Evolutionary conservation across 2,113 vertebrate species (phyloP), one percentile per base, ranked within the genome.

Genomic region (Muntiacus reevesi): DNA sequence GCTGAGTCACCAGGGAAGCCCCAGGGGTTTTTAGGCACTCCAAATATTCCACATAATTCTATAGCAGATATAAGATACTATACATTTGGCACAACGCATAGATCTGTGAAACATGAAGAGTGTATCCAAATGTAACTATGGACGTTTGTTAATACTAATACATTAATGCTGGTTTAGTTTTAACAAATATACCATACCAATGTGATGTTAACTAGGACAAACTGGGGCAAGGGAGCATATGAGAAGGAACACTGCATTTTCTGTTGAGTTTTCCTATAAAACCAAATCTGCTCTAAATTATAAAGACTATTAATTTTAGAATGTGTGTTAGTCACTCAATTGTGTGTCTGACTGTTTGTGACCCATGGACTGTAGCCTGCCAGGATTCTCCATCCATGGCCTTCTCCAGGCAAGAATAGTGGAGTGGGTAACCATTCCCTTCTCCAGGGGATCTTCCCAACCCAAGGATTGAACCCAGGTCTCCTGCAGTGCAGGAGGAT

Each of bases 181-280:
- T 13, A 27, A 62, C 2, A 50, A 54, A 87, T 6, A 23, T 27
- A 14, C 11, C 27, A 33, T 57, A 47, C 12, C 8, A 28, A 27
- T 17, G 3, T 16, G 52, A n/a, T 10, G 14, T 87, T 90, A 52
- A 64, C 67, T 0, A 81, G 33, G 17, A 36, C 16, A 47, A 13
- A 76, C 2, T 94, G 2, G 8, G 15, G 2, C 17, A 62, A n/a
- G 27, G 1, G 8, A 50, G 0, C 25, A 43, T 17, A 33, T 12
- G 30, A 33, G 47, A 45, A 57, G 33, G 8, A 74, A 50, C 1
- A 2, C n/a, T 74, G 5, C 28, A 93, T 5, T 3, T 94, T 71
- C 43, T 57, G 3, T 9, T 27, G 2, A 7, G 43, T 19, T 52
- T 84, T 86, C 3, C n/a, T 62, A 21, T 33, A 43, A 15, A 82